Base-by-base conservation (phyloP, 1,140 invertebrate genomes). In the Hyles euphorbiae region DNA sequence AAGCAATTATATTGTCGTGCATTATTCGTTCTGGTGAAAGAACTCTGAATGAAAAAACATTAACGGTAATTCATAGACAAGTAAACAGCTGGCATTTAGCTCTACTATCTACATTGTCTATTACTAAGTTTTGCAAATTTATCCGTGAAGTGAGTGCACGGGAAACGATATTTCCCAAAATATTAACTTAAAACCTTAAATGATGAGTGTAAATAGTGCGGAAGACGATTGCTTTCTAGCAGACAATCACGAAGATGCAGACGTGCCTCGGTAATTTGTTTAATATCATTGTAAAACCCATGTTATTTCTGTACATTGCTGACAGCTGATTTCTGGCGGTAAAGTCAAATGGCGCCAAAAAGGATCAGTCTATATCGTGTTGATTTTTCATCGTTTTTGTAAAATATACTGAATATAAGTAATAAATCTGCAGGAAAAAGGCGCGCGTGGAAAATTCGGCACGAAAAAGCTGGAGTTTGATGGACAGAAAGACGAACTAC, bases 311-410 rank as follows among this genome's bases (percentile, higher is more conserved):
- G 68, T 65, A 60, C 59, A 33, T 61, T 46, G 46, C 22, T 87
- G 84, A 85, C 84, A 87, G 84, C 81, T 87, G 82, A 87, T 85
- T 79, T 70, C 7, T 48, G 64, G 82, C 82, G 84, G 66, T 70
- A 85, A 87, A 85, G 74, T 87, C 58, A 68, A 84, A 87, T 71
- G 78, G 84, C 84, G 82, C 70, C 61, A 48, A 56, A 56, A 47
- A 10, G 44, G n/a, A 11, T 32, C 34, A 87, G 81, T 74, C 45
- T 36, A 45, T 40, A 50, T 32, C 32, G 11, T 22, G 11, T 55
- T 63, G 56, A 63, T 51, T 52, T 52, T 56, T 11, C 34, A 32
- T 48, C 43, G 34, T 64, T 52, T 58, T 61, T 5, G 53, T 60
- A 22, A 51, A 61, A 58, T 40, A 56, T 56, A 61, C 9, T 58